Evolutionary conservation across 2,113 vertebrate genomes (phyloP), one percentile per base, ranked within the genome.

Genomic region (Scortum barcoo): DNA sequence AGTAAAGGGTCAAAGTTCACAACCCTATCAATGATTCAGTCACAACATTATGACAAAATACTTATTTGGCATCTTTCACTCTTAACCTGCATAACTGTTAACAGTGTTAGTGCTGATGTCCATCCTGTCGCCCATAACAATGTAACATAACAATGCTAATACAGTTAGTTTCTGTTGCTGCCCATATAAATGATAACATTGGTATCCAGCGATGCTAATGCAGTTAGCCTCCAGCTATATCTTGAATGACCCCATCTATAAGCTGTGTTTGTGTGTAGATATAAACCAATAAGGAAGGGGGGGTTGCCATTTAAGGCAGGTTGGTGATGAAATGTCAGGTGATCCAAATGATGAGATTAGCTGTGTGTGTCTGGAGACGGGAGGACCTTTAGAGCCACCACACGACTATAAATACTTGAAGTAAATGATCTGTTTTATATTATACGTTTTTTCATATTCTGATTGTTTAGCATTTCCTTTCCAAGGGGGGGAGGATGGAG

Each of bases 311-410:
- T 89, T 85, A 86, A 81, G 83, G 75, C 44, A 4, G 80, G 19
- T 72, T 83, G 82, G 87, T 88, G 90, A 91, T 90, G 77, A 89
- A 92, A 92, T 90, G 76, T 73, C 76, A 78, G 72, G 46, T 88
- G 84, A 87, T 84, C 58, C 72, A 71, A 81, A 74, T 86, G 81
- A 92, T 91, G 86, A 40, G 72, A 93, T 93, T 93, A 89, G 46
- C 67, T 0, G 28, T 66, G 76, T 80, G 76, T 80, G 74, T 86
- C 76, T 90, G 88, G 87, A 88, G 88, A 72, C 71, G 40, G 5
- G 48, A 81, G 63, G 77, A 89, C 83, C 81, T 84, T 90, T 77
- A 81, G 72, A 90, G 77, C 85, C 86, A 78, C 80, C 78, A 36
- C 71, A 72, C 61, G 36, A 81, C 83, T 51, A 81, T 78, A 87